Evolutionary conservation across 2,113 vertebrate genomes (phyloP), one percentile per base, ranked within the genome.

Genomic region (Nannospalax galili): DNA sequence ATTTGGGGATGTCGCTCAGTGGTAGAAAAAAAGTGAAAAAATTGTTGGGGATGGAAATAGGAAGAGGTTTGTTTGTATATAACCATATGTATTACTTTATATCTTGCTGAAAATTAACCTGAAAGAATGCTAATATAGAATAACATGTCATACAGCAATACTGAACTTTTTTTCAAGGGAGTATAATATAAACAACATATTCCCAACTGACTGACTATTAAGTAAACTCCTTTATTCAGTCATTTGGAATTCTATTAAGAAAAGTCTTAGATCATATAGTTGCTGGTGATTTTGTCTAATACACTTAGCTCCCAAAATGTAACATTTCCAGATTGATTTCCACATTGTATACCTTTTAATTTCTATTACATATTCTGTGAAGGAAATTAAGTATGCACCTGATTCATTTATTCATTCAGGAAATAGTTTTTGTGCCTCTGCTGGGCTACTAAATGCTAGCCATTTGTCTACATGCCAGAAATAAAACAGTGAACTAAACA

Each of bases 351-450:
- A 30, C 24, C 67, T 86, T 72, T 30, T 56, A 30, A 56, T 70
- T 15, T 94, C 65, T 92, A 1, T 85, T 91, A 56, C n/a, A 81
- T 89, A 60, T 89, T 93, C 30, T 72, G 7, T 37, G 48, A 89
- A 42, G 40, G 77, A 88, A 93, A 78, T 88, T 87, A 65, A n/a
- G 67, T 9, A 15, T 81, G 5, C 65, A 12, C 84, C 75, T 95
- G 19, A 78, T 79, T 79, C 7, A 58, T 77, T 78, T 70, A 52
- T 56, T 73, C 32, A 75, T 77, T 93, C 22, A 93, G 30, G 73
- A 96, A 42, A 73, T 94, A 79, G 40, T 72, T 96, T 42, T n/a
- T 77, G 37, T 95, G 22, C 32, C 75, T 70, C 37, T 82, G 67
- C 22, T 42, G 32, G 58, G 15, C 56, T 85, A 28, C 79, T 86